phyloP scores from a whole-genome alignment of 2,797 vertebrate species.

The Pelobates cultripes region DNA sequence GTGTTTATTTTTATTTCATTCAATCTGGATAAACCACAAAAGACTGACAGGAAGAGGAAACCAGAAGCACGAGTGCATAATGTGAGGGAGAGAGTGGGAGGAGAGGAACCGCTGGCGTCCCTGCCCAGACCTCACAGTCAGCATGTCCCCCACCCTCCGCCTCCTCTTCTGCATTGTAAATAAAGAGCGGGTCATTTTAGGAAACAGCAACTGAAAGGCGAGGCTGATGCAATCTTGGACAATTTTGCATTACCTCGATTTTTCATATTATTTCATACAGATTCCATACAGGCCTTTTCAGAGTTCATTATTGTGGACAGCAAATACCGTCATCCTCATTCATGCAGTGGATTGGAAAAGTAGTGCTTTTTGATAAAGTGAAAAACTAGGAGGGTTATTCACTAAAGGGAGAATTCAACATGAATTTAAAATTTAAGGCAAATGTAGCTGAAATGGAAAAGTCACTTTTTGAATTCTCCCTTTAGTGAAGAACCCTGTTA shows the following conservation, averaged over 20 bases:
- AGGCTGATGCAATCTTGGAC: conserved; percentile 43
- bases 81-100: neutral
- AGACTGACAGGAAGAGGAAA: conserved; percentile 41
- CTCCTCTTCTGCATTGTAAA: neutral
- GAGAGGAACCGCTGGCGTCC: neutral
- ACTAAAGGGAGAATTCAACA: too few species aligned
- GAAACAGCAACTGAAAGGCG: neutral
- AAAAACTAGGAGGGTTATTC: too few species aligned
- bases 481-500: too few species aligned
- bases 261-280: neutral
- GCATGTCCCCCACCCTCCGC: neutral
- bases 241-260: conserved; percentile 14
- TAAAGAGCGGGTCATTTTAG: conserved; percentile 13
- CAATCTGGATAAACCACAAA: conserved; percentile 36
- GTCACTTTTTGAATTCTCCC: too few species aligned
- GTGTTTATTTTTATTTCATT: conserved; percentile 8
- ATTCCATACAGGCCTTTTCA: too few species aligned
- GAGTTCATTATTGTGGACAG: too few species aligned
- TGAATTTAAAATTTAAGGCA: too few species aligned
- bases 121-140: neutral
- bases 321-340: too few species aligned
- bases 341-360: too few species aligned
- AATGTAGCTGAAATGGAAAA: too few species aligned
- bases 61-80: conserved; percentile 27
- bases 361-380: too few species aligned